Conservation (phyloP, 2,113 vertebrate species). For the Phyllostomus hastatus region DNA sequence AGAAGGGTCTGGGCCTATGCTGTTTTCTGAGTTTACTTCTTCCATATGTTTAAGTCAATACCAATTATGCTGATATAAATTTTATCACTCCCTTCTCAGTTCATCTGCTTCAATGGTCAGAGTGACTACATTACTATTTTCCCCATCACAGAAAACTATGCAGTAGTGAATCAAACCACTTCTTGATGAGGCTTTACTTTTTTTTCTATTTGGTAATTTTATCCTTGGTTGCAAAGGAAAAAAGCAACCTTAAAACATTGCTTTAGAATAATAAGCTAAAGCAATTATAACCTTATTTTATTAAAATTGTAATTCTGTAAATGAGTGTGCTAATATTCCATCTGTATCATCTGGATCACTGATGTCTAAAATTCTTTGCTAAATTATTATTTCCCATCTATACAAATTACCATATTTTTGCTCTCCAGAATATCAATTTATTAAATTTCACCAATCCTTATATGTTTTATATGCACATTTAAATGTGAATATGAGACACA, state of each 20-base stretch:
- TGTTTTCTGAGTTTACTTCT: background rate
- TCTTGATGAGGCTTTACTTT: background rate
- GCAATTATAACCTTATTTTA: background rate
- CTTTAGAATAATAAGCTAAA: background rate
- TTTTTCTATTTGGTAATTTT: slow-evolving; percentile 30
- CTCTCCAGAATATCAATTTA: background rate
- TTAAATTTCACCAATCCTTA: background rate
- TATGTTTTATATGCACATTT: background rate
- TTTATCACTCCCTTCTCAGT: background rate
- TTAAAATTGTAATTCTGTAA: slow-evolving; percentile 20
- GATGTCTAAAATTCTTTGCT: background rate
- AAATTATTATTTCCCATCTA: background rate
- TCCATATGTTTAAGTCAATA: background rate
- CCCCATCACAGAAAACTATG: background rate
- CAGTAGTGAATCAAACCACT: background rate
- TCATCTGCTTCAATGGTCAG: background rate
- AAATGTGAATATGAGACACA: background rate
- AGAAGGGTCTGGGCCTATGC: background rate
- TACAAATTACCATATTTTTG: background rate
- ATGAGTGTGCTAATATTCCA: background rate
- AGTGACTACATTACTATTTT: background rate
- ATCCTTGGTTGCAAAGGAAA: background rate
- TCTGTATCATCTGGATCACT: background rate
- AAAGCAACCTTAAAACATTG: background rate
- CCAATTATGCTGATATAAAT: background rate